These are phyloP conservation scores for Drosophila mayaguana DNA, from an alignment of 2,888 invertebrate genomes.

Conservation along the genomic window DNA sequence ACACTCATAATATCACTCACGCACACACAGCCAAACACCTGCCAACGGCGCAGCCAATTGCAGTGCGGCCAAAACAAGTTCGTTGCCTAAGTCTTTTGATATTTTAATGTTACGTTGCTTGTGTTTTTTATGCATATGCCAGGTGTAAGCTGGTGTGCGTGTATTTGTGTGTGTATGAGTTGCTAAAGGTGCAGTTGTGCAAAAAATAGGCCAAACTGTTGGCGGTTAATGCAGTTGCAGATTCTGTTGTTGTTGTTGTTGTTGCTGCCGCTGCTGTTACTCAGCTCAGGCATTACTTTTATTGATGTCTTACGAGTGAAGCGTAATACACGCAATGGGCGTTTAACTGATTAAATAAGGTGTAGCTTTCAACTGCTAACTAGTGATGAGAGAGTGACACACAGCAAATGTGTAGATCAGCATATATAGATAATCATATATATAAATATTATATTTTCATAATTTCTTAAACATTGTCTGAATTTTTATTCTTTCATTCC, in stretches of 20 bases:
- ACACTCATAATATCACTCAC: slow-evolving; percentile 17
- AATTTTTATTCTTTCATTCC: neutral
- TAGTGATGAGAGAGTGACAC: neutral
- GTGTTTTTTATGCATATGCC: slow-evolving; percentile 59
- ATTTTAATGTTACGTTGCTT: slow-evolving; percentile 60
- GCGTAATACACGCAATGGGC: slow-evolving; percentile 14
- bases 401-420: too few species aligned
- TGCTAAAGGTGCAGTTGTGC: slow-evolving; percentile 62
- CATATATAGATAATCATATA: too few species aligned
- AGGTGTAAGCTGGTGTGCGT: slow-evolving; percentile 13
- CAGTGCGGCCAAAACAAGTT: slow-evolving; percentile 65
- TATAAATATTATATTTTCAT: too few species aligned
- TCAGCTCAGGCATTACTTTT: slow-evolving; percentile 40
- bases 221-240: slow-evolving; percentile 57
- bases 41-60: slow-evolving; percentile 42
- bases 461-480: too few species aligned
- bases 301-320: slow-evolving; percentile 25
- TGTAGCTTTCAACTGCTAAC: slow-evolving; percentile 8
- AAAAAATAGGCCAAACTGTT: slow-evolving; percentile 76
- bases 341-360: slow-evolving; percentile 24
- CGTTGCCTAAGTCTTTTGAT: slow-evolving; percentile 74
- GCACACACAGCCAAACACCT: slow-evolving; percentile 31
- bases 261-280: slow-evolving; percentile 35
- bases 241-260: neutral
- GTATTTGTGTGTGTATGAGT: slow-evolving; percentile 38